Evolutionary conservation across 2,797 vertebrate species (phyloP), one percentile per base, ranked within the genome.

Genomic region (Megaceryle alcyon): DNA sequence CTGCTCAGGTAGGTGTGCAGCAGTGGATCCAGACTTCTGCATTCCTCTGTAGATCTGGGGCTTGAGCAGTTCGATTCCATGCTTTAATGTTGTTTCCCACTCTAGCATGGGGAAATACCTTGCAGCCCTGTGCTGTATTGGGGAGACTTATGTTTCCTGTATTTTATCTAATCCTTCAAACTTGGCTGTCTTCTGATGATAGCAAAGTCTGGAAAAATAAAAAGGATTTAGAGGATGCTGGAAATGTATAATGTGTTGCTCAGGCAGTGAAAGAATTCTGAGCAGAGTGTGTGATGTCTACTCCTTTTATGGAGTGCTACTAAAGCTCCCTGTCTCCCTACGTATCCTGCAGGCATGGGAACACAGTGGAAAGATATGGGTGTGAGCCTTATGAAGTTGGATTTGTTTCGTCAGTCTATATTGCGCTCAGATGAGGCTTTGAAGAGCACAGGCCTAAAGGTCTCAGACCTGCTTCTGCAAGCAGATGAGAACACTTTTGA

Each of bases 331-430:
- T 31, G 81, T 80, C 70, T 80, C 43, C 15, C 48, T 93, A 21
- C 41, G 39, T 65, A 0, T 88, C 53, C 53, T 71, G 29, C 97
- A 99, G 99, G 99, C 49, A 99, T 99, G 99, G 99, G 99, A 35
- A 98, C 99, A 0, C 99, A 99, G 97, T 99, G 99, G 99, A 98
- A 98, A 1, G 98, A 99, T 2, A 99, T 99, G 99, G 99, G 99
- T 29, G 97, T 98, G 65, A 98, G 98, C 90, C 98, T 99, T n/a
- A 99, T 99, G 99, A 98, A 98, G 88, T 89, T 99, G 86, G 97
- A 97, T 39, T 94, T 98, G 85, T 99, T 99, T 96, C 98, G 95
- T 4, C 97, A 98, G 49, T 99, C 99, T 51, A 98, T 99, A 82
- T 65, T 99, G 96, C 98, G 98, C 25, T 99, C 99, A 0, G 99